Conservation (phyloP, 2,888 invertebrate species). For the Aromia moschata region DNA sequence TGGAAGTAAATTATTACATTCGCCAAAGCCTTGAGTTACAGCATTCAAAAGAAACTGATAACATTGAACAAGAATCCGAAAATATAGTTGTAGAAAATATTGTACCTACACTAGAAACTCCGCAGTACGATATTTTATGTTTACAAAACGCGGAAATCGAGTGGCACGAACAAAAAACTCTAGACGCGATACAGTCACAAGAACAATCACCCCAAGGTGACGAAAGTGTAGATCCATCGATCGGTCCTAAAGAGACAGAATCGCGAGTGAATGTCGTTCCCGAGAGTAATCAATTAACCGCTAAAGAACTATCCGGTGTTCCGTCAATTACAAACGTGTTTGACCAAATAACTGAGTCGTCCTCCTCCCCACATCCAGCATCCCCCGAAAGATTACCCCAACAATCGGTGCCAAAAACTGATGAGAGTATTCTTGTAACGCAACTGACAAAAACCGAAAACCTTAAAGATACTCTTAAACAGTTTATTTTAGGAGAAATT, state of each 20-base stretch:
- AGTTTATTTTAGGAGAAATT: conserved; percentile 35
- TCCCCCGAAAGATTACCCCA: conserved; percentile 39
- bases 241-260: not conserved
- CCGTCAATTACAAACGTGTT: not conserved
- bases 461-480: conserved; percentile 20
- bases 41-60: not conserved
- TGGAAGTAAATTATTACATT: not conserved
- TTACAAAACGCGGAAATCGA: conserved; percentile 43
- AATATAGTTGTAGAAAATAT: not conserved
- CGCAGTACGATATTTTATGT: conserved; percentile 38
- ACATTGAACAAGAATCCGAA: not conserved
- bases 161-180: conserved; percentile 43
- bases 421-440: not conserved
- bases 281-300: too few relatives aligned
- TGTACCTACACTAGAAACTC: conserved; percentile 24
- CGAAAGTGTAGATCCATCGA: not conserved
- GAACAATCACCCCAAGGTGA: not conserved
- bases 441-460: not conserved
- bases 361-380: conserved; percentile 34
- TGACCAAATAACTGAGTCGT: not conserved
- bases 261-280: not conserved
- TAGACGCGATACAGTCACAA: not conserved
- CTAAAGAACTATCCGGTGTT: not conserved
- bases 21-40: not conserved
- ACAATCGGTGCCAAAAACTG: conserved; percentile 3